Base-by-base conservation (phyloP, 2,113 vertebrate species). In the Pelodiscus sinensis region DNA sequence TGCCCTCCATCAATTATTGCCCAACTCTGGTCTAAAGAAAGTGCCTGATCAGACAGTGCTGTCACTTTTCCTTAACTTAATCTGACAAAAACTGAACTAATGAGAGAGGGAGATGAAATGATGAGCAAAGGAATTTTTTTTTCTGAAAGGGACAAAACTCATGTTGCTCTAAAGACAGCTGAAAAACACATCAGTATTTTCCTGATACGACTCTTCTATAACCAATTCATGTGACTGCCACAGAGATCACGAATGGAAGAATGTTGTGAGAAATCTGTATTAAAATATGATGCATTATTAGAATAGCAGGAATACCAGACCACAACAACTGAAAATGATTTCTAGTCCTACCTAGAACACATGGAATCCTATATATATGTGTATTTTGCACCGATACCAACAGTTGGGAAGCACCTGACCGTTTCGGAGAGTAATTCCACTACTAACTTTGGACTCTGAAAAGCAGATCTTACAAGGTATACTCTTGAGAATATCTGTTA, bases 51-150 rank as follows among this genome's bases (percentile, higher is more conserved):
- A 29, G 7, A 84, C 25, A 12, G 19, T 2, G 22, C 12, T 27
- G 14, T 6, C 11, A 8, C 2, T 5, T 27, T 4, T 29, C 21
- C 2, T 0, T 1, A 29, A 8, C 13, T 1, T 4, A 44, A 57
- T 15, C 21, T 15, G 6, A 71, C 6, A 1, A 2, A 25, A 10
- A 79, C 29, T 9, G 11, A 84, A 2, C 52, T 22, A 21, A 1
- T 6, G 9, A 18, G 68, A 84, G 65, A 35, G 18, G 3, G 13
- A 60, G 31, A 65, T 75, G 68, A 84, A 81, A 87, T 12, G 3
- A 0, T 44, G n/a, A 25, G 21, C 38, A 50, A 38, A 75, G 31
- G 35, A 65, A 62, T 81, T 9, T 5, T 1, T 27, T 25, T 13
- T 80, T 52, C 38, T 2, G 14, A 2, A 38, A 10, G 77, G 84